Evolutionary conservation across 1,140 invertebrate genomes (phyloP).

Genomic region (Magallana ariakensis): DNA sequence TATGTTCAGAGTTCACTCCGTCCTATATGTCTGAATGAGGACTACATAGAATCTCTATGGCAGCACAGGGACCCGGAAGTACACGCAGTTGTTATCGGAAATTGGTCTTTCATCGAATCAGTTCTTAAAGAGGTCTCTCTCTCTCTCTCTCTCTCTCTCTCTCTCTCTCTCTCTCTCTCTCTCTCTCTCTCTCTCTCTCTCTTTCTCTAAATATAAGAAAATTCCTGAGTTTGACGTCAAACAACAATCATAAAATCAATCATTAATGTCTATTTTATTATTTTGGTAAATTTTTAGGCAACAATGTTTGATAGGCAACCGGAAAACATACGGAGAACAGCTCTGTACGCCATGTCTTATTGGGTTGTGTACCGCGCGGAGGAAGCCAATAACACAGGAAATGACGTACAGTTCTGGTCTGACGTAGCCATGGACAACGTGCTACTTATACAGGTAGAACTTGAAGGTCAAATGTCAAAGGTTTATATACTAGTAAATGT

Average conservation of each 20-base stretch:
- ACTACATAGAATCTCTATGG: constrained; percentile 18
- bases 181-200: not conserved
- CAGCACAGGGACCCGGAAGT: not conserved
- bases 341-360: not conserved
- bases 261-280: no score
- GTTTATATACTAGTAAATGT: no score
- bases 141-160: not conserved
- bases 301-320: not conserved
- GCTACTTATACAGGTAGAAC: not conserved
- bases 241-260: no score
- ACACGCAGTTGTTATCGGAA: constrained; percentile 17
- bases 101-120: not conserved
- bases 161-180: not conserved
- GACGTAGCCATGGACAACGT: constrained; percentile 10
- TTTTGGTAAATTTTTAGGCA: not conserved
- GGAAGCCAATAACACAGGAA: not conserved
- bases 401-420: not conserved
- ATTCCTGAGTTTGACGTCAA: no score
- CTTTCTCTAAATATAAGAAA: no score
- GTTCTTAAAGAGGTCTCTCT: not conserved
- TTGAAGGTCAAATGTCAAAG: no score
- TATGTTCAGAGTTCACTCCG: constrained; percentile 2
- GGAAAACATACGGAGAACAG: constrained; percentile 2
- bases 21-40: not conserved
- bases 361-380: not conserved